These are phyloP conservation scores for Spheniscus humboldti DNA, from an alignment of 2,797 vertebrate species.

Conservation along the genomic window DNA sequence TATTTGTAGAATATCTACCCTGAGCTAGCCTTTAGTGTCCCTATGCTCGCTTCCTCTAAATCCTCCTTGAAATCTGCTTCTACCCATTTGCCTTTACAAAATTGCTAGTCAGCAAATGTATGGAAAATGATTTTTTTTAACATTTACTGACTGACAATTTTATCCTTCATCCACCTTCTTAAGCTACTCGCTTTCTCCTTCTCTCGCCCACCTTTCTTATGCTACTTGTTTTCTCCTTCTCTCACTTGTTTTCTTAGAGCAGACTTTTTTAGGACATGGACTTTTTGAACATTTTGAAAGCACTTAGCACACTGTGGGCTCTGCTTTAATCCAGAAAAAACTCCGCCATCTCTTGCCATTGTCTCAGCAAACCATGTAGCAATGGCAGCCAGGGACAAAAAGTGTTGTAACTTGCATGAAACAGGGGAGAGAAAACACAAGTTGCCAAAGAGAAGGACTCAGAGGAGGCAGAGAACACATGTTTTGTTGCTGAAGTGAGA, in stretches of 20 bases:
- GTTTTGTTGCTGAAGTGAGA: neutral
- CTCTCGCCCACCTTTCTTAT: neutral
- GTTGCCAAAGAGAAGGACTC: neutral
- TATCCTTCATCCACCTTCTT: neutral
- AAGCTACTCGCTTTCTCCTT: neutral
- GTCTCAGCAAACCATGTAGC: neutral
- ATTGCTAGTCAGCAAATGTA: neutral
- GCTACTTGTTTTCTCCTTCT: neutral
- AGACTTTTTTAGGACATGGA: neutral
- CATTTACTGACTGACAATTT: neutral
- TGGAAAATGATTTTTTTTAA: neutral
- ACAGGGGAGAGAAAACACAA: neutral
- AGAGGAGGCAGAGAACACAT: neutral
- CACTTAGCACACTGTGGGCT: neutral
- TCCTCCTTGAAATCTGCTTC: neutral
- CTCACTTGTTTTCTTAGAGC: neutral
- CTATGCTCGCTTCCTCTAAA: neutral
- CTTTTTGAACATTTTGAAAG: neutral
- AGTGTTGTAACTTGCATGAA: neutral
- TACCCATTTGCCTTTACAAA: neutral
- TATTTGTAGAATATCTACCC: neutral
- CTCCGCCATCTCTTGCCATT: neutral
- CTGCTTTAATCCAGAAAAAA: neutral
- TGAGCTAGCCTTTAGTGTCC: neutral
- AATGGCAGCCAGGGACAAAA: neutral